Evolutionary conservation across 2,888 invertebrate species (phyloP), one percentile per base, ranked within the genome.

Genomic region (Xanthorhoe spadicearia): DNA sequence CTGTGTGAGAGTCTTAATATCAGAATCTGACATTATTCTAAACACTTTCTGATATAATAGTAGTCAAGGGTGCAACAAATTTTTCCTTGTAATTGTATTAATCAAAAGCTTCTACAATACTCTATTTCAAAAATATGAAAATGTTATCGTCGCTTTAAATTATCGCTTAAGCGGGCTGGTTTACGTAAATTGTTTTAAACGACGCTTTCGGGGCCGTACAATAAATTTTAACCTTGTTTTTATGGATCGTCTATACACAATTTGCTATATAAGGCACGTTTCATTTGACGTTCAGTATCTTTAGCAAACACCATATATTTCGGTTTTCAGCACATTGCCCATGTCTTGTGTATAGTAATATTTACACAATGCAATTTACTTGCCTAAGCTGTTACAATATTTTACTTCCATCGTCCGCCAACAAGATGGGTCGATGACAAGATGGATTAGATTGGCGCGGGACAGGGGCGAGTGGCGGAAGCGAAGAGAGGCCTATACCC

Each of bases 101-200:
- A 53, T 59, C 17, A 49, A 23, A 50, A 64, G 64, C 35, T 54
- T 57, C 43, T 59, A 57, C 49, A 57, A 50, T 51, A 38, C 8
- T 19, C 9, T 28, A 18, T n/a, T 56, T 51, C 28, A 62, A 53
- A 61, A 57, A 52, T 50, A 62, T 51, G 17, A 61, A 50, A 69
- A 53, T 61, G n/a, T 54, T 57, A 53, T 49, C 53, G 57, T 53
- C 43, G 38, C 15, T 57, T n/a, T 55, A 54, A 67, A 61, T 64
- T 61, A 64, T 57, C 52, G 57, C 49, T 19, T 53, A 57, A 57
- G 23, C 56, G 56, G 49, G 59, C 54, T 50, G 54, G 49, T 57
- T 61, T 53, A 61, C 61, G 64, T 57, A 64, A 68, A 68, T 68
- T 61, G 61, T 64, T 68, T 68, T 61, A 64, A 67, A 57, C 57